Percentiles rank a stretch among this genome's conserved stretches.
These are phyloP conservation scores for Catharus fuscescens DNA, from an alignment of 2,113 vertebrate species.

Conservation along the genomic window DNA sequence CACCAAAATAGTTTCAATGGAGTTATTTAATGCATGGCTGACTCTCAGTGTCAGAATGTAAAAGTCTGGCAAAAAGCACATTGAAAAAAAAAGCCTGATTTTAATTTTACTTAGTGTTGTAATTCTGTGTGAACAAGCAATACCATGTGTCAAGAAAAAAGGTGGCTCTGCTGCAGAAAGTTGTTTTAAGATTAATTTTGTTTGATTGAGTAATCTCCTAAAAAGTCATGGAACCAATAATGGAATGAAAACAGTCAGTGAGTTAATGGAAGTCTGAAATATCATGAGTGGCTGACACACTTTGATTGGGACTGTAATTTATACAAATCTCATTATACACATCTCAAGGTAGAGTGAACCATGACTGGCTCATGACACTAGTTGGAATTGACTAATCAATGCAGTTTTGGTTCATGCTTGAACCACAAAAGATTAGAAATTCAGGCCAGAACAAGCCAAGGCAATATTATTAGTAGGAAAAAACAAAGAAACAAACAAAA, in stretches of 20 bases:
- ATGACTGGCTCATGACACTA: not conserved
- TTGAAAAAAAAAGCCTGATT: not conserved
- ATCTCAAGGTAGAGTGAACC: no score
- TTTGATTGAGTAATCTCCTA: not conserved
- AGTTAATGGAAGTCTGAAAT: not conserved
- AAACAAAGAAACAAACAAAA: not conserved
- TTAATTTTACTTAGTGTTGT: not conserved
- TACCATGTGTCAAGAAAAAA: not conserved
- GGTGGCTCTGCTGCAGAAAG: not conserved
- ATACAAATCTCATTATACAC: not conserved
- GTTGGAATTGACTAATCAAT: not conserved
- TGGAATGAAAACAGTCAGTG: not conserved
- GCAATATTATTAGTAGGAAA: not conserved
- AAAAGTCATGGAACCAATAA: not conserved
- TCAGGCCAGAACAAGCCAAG: not conserved
- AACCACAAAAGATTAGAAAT: not conserved
- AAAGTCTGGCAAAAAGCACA: not conserved
- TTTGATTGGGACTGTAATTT: not conserved
- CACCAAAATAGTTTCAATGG: not conserved
- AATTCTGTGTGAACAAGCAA: not conserved
- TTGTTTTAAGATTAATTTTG: not conserved
- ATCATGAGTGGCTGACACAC: not conserved
- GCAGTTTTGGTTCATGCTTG: not conserved
- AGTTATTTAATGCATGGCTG: not conserved
- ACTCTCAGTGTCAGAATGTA: not conserved